phyloP scores from a whole-genome alignment of 2,888 invertebrate genomes.

The Exocentrus adspersus region DNA sequence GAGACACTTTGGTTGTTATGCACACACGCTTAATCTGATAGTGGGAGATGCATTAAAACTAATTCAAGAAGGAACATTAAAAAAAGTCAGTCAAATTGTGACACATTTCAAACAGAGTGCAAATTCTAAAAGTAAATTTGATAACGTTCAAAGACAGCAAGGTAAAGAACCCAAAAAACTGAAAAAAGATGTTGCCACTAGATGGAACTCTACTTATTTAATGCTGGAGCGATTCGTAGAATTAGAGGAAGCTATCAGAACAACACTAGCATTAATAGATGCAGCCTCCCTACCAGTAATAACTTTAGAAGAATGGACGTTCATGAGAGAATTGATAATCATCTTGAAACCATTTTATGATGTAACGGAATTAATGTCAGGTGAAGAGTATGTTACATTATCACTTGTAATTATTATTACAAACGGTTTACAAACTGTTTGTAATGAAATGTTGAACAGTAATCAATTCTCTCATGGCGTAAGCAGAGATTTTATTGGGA shows the following conservation, averaged over 20 bases:
- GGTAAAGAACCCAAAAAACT: conserved; percentile 12
- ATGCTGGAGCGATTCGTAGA: conserved; percentile 9
- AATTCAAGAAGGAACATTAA: conserved; percentile 5
- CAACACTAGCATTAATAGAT: conserved; percentile 11
- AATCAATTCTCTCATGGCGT: neutral
- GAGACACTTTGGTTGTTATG: conserved; percentile 4
- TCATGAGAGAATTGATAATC: conserved; percentile 12
- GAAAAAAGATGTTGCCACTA: conserved; percentile 11
- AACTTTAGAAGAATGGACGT: conserved; percentile 8
- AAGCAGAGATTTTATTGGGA: conserved; percentile 11
- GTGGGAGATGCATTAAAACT: conserved; percentile 4
- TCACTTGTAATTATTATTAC: conserved; percentile 19
- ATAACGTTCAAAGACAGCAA: conserved; percentile 16
- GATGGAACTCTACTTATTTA: conserved; percentile 17
- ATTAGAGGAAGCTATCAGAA: conserved; percentile 14
- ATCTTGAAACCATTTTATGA: conserved; percentile 15
- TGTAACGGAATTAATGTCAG: conserved; percentile 14
- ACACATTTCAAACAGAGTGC: conserved; percentile 13
- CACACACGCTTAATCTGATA: conserved; percentile 2
- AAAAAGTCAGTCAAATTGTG: conserved; percentile 12
- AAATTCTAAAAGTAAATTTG: conserved; percentile 12
- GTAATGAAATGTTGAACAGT: conserved; percentile 7
- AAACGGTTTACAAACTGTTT: conserved; percentile 16
- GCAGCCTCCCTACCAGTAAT: conserved; percentile 1
- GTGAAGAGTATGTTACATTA: conserved; percentile 11